A percentile compares a stretch with the other conserved stretches of the same genome.
Conservation (phyloP, 2,113 vertebrate species). For the Cardinalis cardinalis region DNA sequence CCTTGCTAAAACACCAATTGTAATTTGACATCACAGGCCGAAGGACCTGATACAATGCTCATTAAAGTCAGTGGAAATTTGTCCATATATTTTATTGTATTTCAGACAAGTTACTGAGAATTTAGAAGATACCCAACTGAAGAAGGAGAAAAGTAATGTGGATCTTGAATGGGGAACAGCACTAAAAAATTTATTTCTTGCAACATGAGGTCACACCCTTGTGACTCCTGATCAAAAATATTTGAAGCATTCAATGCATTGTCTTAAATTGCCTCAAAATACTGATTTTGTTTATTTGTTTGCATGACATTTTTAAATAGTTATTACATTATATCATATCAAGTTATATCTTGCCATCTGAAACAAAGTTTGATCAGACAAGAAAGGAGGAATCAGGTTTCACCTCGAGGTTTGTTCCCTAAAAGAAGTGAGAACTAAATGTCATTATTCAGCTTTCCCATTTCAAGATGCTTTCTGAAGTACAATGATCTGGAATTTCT, state of each 20-base stretch:
- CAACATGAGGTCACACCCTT: background rate
- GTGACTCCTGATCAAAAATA: background rate
- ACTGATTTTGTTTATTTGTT: background rate
- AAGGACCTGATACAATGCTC: background rate
- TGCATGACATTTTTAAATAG: background rate
- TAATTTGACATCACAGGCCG: background rate
- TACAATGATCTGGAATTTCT: background rate
- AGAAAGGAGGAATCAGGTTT: background rate
- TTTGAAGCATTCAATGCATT: background rate
- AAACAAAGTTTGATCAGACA: background rate
- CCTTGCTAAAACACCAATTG: background rate
- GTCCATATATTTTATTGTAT: background rate
- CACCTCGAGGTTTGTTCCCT: background rate
- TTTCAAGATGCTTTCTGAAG: background rate
- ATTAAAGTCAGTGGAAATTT: background rate
- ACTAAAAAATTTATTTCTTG: background rate
- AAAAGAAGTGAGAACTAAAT: background rate
- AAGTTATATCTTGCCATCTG: background rate
- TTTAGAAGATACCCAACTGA: background rate
- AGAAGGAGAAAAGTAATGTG: background rate
- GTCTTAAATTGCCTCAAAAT: background rate
- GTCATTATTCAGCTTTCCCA: background rate
- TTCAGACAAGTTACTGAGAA: background rate
- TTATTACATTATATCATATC: background rate
- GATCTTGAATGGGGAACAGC: background rate